Base-by-base conservation (phyloP, 2,113 vertebrate species). In the Empidonax alnorum region DNA sequence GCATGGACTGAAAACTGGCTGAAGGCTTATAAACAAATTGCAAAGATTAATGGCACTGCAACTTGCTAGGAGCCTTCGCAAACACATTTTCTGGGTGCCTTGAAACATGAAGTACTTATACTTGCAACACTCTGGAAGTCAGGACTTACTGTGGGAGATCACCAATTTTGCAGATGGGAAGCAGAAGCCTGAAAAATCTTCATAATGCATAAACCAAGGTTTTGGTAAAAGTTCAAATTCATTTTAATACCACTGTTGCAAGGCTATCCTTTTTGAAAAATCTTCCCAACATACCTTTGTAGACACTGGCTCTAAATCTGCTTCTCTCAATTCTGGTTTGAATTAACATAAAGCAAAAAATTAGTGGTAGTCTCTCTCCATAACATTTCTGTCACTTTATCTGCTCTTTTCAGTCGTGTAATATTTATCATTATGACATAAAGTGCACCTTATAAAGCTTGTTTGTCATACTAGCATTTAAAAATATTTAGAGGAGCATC, bases 1-100 rank as follows among this genome's bases (percentile, higher is more conserved):
- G 22, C 41, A 35, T 20, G 66, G 55, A 55, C 87, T 66, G 71
- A 89, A 91, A 92, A 67, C 67, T 58, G 56, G 67, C 42, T 90
- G 71, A 78, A 74, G 75, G 49, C 91, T 93, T 90, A 77, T 89
- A 97, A 95, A 96, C 63, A 90, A 93, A 91, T 93, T 84, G 41
- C 50, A n/a, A 93, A 93, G 80, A 93, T 84, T 91, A 95, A 94
- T 75, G 69, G 30, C 42, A 59, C 56, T 42, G 65, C 65, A 91
- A 31, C 59, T 89, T 94, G 41, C 86, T 83, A 46, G 58, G 13
- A 83, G 19, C 46, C 59, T 77, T 90, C 72, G 77, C 55, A 50
- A 80, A 84, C 17, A 13, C 28, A 7, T 90, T 83, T 89, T 88
- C 65, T 89, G 67, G 27, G 46, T 83, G 63, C 28, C 37, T 83